A percentile compares a stretch with the other conserved stretches of the same genome.
These are phyloP conservation scores for Propsilocerus akamusi DNA, from an alignment of 1,140 invertebrate genomes.

Conservation along the genomic window DNA sequence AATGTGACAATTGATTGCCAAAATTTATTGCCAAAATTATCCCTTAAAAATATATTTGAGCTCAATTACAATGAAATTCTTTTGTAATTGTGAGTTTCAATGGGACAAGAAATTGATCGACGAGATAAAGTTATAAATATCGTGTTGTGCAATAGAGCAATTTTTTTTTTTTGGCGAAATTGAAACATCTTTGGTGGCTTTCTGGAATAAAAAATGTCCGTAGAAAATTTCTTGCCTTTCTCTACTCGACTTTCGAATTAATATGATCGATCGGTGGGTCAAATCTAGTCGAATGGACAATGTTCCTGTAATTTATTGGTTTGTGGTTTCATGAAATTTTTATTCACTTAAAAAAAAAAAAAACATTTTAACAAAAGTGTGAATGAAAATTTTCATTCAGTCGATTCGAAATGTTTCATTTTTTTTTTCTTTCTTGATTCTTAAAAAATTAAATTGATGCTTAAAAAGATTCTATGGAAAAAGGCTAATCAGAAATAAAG, in stretches of 20 bases:
- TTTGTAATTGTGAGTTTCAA: not conserved
- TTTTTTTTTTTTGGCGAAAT: too few relatives aligned
- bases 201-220: not conserved
- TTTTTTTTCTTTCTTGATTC: not conserved
- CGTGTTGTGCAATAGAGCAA: too few relatives aligned
- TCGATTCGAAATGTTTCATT: not conserved
- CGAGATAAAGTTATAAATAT: too few relatives aligned
- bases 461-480: not conserved
- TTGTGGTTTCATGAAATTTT: not conserved
- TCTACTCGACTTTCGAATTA: too few relatives aligned
- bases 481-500: not conserved
- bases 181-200: not conserved
- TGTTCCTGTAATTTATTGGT: not conserved
- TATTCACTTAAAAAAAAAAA: not conserved
- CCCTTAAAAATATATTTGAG: not conserved
- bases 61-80: not conserved
- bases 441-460: not conserved
- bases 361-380: not conserved
- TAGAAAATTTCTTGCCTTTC: not conserved
- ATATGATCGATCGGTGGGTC: not conserved
- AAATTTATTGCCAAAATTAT: too few relatives aligned
- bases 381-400: not conserved
- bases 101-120: too few relatives aligned
- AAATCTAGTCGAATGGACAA: not conserved
- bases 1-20: not conserved